Base-by-base conservation (phyloP, 1,140 invertebrate genomes). In the Lepidurus apus region DNA sequence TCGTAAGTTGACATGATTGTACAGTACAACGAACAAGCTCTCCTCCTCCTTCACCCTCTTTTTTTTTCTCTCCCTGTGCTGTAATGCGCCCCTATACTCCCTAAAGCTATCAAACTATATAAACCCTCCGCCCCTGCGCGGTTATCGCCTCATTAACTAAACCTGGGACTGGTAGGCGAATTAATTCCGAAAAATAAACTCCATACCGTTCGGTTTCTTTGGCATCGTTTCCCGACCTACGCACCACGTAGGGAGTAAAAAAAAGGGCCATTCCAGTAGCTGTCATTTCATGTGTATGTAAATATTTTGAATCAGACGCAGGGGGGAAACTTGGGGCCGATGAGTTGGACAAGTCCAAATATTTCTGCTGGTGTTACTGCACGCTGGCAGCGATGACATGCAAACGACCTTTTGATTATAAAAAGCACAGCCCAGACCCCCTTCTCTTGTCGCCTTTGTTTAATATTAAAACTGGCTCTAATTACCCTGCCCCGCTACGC, bases 241-340 rank as follows among this genome's bases (percentile, higher is more conserved):
- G 53, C 13, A 65, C 53, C 13, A 17, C 13, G 53, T 21, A 13
- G 8, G 21, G 21, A 17, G 13, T 17, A 65, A 65, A 65, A 65
- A 65, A 17, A 65, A 13, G 53, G 9, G 17, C 45, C 53, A 65
- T 65, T 65, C 13, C 53, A 65, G 53, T 11, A 65, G 53, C 53
- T 65, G 53, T 65, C 53, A 65, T 65, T 65, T 65, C 21, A 21
- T 65, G 53, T 65, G 53, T 65, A 65, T 65, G 13, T 65, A 65
- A 65, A 65, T 65, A 65, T 65, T 65, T 65, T 65, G 53, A 65
- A 65, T 65, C 53, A 65, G 53, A 65, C 17, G 53, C 53, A 65
- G 53, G 53, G 34, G 34, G 34, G 34, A 34, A 34, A 34, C 34
- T 34, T 34, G 34, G 34, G 53, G 1, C 53, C 7, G 53, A 65